Evolutionary conservation across 2,797 vertebrate genomes (phyloP).

Genomic region (Nyctalus aviator): DNA sequence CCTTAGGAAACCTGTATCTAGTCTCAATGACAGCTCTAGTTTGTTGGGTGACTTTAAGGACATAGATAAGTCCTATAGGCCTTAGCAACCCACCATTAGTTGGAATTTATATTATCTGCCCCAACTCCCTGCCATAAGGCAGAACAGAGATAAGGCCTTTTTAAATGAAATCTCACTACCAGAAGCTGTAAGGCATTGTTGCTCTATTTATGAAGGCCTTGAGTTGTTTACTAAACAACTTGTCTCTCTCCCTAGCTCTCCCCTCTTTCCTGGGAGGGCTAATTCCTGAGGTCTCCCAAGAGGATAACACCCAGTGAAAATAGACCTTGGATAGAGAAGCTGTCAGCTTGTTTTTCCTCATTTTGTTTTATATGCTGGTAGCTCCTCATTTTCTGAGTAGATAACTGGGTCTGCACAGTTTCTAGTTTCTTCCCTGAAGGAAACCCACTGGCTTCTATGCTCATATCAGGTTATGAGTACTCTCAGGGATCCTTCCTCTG

Average conservation of each 20-base stretch:
- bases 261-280: background rate
- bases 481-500: background rate
- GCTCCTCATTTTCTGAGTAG: background rate
- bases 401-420: background rate
- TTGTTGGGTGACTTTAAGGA: background rate
- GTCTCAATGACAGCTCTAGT: background rate
- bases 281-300: background rate
- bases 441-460: background rate
- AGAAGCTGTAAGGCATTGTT: background rate
- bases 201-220: background rate
- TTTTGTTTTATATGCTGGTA: background rate
- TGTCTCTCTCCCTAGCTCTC: background rate
- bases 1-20: background rate
- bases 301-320: background rate
- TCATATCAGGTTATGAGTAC: background rate
- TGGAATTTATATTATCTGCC: background rate
- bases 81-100: background rate
- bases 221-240: background rate
- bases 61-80: background rate
- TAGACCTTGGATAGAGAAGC: background rate
- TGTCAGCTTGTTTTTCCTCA: background rate
- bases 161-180: background rate
- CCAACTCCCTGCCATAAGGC: background rate
- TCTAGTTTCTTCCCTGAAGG: background rate
- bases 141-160: background rate